Percentiles rank a stretch among this genome's conserved stretches.
Conservation (phyloP, 2,888 invertebrate genomes). For the Helleia helle region DNA sequence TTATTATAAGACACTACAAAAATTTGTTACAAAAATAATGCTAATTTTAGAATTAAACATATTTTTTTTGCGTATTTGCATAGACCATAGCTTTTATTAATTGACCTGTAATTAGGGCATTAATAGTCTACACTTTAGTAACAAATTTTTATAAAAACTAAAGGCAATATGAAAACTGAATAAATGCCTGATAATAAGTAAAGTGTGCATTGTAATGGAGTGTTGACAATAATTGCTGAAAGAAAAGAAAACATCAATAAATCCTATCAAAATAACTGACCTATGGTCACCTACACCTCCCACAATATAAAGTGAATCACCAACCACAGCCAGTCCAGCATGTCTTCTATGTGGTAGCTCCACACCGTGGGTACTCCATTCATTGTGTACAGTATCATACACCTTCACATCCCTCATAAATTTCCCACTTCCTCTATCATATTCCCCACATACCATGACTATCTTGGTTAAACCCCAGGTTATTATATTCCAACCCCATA, state of each 20-base stretch:
- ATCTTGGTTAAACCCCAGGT: constrained; percentile 47
- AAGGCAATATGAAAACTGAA: too few relatives aligned
- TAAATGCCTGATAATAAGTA: too few relatives aligned
- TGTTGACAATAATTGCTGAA: too few relatives aligned
- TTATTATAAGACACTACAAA: too few relatives aligned
- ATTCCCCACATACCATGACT: constrained; percentile 51
- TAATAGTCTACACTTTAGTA: too few relatives aligned
- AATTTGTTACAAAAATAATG: too few relatives aligned
- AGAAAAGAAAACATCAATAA: background rate
- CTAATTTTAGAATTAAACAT: too few relatives aligned
- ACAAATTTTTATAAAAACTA: too few relatives aligned
- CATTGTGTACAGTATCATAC: constrained; percentile 43
- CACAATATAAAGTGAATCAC: constrained; percentile 42
- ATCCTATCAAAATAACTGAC: constrained; percentile 33
- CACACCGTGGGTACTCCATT: constrained; percentile 50
- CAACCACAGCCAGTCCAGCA: constrained; percentile 40
- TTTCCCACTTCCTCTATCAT: constrained; percentile 45
- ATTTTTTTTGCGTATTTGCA: too few relatives aligned
- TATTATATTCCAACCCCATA: constrained; percentile 60
- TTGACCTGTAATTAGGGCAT: too few relatives aligned
- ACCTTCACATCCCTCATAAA: constrained; percentile 51
- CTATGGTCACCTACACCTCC: constrained; percentile 62
- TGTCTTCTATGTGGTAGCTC: constrained; percentile 46
- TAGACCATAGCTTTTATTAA: too few relatives aligned
- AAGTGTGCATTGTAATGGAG: too few relatives aligned